Base-by-base conservation (phyloP, 1,140 invertebrate genomes). In the Trichonephila clavipes region DNA sequence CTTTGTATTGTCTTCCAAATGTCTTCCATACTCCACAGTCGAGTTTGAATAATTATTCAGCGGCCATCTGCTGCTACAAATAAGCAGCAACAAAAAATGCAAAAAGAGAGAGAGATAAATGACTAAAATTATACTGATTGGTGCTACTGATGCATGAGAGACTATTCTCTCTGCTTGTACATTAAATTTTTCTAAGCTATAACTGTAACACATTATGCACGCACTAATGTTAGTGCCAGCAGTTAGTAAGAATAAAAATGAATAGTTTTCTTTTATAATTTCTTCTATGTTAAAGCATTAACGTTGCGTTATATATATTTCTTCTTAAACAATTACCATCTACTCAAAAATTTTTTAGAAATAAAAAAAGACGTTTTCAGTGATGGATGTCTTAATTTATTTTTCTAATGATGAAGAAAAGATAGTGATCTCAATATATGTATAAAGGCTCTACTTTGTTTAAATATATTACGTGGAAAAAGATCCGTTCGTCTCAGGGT, bases 41-140 rank as follows among this genome's bases (percentile, higher is more conserved):
- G 69, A 77, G 28, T 62, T 6, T 19, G 21, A 77, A 77, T 77
- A 77, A 77, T 77, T 77, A 77, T 77, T 77, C 72, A 77, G 24
- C 28, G 12, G 18, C 19, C 12, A 21, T 69, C n/a, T 77, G 72
- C 72, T 4, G 72, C 28, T 40, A 34, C 34, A 19, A 7, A 28
- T n/a, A n/a, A n/a, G n/a, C 18, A 16, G 34, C 24, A 77, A 3
- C 28, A 77, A 19, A 34, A 77, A 40, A 77, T 77, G 16, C 16
- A 12, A 77, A 7, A 18, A 7, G 16, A 18, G 18, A 18, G 18
- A 64, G 16, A 64, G 34, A 64, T 14, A 24, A 77, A 69, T 77
- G 24, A 40, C 72, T 34, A 28, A 77, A 77, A 77, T 34, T 77
- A 40, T 19, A 34, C 72, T 19, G 66, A 69, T 69, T 24, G 24